These are phyloP conservation scores for Empidonax alnorum DNA, from an alignment of 2,113 vertebrate species.

Conservation along the genomic window DNA sequence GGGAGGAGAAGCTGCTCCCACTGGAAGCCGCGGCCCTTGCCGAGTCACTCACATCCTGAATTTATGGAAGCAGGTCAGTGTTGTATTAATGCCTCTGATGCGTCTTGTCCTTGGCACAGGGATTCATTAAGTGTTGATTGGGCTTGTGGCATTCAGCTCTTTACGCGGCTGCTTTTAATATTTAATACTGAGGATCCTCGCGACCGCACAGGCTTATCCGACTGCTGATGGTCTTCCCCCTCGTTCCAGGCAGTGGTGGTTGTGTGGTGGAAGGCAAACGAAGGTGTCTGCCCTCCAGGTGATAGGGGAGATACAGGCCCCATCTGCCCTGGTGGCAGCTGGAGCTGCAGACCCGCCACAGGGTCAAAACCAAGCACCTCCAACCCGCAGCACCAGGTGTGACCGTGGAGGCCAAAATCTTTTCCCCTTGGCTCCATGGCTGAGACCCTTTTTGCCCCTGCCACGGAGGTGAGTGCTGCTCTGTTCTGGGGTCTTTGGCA, in stretches of 20 bases:
- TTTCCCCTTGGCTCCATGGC: accelerated
- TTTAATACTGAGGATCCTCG: background rate
- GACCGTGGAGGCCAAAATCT: background rate
- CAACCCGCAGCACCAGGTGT: accelerated
- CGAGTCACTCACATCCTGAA: background rate
- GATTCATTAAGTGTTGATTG: constrained; percentile 37
- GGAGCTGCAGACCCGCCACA: background rate
- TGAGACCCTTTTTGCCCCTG: accelerated
- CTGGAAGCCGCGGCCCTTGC: background rate
- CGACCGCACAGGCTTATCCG: accelerated
- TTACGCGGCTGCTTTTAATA: background rate
- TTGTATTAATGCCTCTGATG: background rate
- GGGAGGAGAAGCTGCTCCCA: background rate
- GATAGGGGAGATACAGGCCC: accelerated
- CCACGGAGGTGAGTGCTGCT: accelerated
- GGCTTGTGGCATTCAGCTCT: background rate
- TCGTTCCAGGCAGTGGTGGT: accelerated
- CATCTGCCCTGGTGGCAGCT: background rate
- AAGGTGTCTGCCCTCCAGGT: accelerated
- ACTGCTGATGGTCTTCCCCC: background rate
- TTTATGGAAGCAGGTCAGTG: constrained; percentile 38
- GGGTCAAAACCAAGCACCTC: background rate
- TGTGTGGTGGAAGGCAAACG: accelerated
- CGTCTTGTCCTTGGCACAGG: background rate
- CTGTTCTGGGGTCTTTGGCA: background rate